Evolutionary conservation across 2,113 vertebrate species (phyloP).

Genomic region (Microcebus jonahi): DNA sequence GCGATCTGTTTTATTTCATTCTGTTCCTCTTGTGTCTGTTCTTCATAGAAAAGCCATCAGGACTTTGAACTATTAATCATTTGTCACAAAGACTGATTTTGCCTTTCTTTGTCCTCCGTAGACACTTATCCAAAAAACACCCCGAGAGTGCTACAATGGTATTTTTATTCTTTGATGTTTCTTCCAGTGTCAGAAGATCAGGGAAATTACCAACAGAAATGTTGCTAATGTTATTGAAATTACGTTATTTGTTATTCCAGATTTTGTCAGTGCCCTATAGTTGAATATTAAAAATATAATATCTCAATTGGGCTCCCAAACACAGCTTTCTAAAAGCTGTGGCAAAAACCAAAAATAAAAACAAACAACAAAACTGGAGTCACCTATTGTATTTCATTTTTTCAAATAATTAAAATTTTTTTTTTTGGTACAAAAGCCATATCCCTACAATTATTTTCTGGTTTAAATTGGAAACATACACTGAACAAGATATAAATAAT

Average conservation of each 20-base stretch:
- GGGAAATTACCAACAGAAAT: conserved; percentile 47
- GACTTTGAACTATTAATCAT: conserved; percentile 71
- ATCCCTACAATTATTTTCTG: neutral
- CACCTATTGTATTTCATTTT: neutral
- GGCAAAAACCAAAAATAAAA: too few relatives aligned
- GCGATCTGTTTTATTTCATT: conserved; percentile 61
- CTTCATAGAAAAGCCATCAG: conserved; percentile 62
- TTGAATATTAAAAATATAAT: neutral
- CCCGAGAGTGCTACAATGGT: neutral
- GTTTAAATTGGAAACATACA: neutral
- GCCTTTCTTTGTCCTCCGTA: neutral
- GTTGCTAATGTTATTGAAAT: conserved; percentile 42
- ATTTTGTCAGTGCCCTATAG: neutral
- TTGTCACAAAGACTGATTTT: conserved; percentile 56
- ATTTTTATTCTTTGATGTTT: conserved; percentile 48
- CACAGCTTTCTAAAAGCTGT: neutral
- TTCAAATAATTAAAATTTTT: neutral
- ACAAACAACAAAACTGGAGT: neutral
- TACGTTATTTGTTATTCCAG: conserved; percentile 44
- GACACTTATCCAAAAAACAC: neutral
- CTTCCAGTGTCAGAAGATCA: conserved; percentile 58
- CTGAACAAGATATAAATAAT: neutral
- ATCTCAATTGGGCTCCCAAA: neutral
- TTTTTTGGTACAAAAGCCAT: neutral
- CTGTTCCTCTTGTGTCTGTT: conserved; percentile 55